Evolutionary conservation across 2,888 invertebrate genomes (phyloP), one percentile per base, ranked within the genome.

Genomic region (Molorchus minor): DNA sequence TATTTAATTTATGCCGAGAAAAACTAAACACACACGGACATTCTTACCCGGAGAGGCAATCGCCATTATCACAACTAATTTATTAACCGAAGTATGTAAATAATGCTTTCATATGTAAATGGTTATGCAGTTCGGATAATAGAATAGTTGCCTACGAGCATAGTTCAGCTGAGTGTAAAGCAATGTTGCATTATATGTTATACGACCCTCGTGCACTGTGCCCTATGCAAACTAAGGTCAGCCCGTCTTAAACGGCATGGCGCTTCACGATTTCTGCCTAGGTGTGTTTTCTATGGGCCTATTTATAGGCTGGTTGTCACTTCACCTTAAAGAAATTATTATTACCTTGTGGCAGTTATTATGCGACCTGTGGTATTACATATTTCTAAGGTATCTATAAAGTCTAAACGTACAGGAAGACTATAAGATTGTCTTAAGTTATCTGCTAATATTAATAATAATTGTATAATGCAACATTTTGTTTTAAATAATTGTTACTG

Each of bases 201-300:
- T 49, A 49, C 47, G 47, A 47, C 36, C 47, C 17, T n/a, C 25
- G 38, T 21, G 49, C 33, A 38, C 49, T 49, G 21, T 49, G 49
- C 49, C 49, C 49, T 49, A 49, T 38, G 38, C 38, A 49, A 49
- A 49, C 49, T 38, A 25, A 21, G 49, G 49, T 49, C 49, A 49
- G 13, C 35, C 35, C 12, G 13, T n/a, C 25, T 21, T 49, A 38
- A 47, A 21, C 49, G 38, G 38, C 49, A 29, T 25, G 36, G 38
- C 38, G 21, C 49, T 49, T 49, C 49, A 49, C 49, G 49, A 25
- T 49, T 49, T 25, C 30, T 49, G 25, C 49, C 21, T 49, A 3
- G 38, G 33, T 3, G 19, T n/a, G 49, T 21, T 36, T 47, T 43
- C 13, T 7, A 43, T 5, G 1, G 33, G 33, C n/a, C 33, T 33